A percentile compares a stretch with the other conserved stretches of the same genome.
Evolutionary conservation across 2,113 vertebrate species (phyloP).

Genomic region (Takifugu bimaculatus): DNA sequence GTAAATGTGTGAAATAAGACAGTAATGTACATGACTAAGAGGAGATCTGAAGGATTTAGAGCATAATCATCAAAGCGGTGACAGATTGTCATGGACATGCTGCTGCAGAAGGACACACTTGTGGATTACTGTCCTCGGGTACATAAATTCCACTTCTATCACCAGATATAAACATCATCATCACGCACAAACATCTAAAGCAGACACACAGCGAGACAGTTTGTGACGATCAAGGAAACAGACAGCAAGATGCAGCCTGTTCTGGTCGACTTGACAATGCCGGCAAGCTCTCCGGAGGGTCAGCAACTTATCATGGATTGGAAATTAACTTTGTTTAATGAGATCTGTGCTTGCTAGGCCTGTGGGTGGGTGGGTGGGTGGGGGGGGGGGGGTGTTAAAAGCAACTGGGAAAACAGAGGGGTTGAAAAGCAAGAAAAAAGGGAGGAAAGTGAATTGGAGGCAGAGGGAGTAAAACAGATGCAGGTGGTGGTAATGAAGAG

Average conservation of each 20-base stretch:
- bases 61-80: constrained; percentile 29
- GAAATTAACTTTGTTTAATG: constrained; percentile 59
- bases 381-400: background rate
- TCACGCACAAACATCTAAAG: constrained; percentile 10
- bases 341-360: constrained; percentile 12
- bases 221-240: constrained; percentile 47
- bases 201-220: constrained; percentile 24
- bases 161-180: constrained; percentile 6
- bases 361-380: background rate
- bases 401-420: background rate
- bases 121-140: constrained; percentile 19
- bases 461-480: background rate
- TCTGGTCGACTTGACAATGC: constrained; percentile 37
- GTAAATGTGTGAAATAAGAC: constrained; percentile 13
- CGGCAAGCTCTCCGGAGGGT: constrained; percentile 49
- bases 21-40: constrained; percentile 24
- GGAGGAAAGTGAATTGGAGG: background rate
- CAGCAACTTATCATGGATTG: constrained; percentile 50
- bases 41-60: constrained; percentile 31
- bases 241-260: constrained; percentile 20
- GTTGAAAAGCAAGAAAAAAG: constrained; percentile 3
- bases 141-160: constrained; percentile 39
- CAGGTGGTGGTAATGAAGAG: constrained; percentile 6
- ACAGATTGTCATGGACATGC: constrained; percentile 31
- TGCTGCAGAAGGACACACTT: constrained; percentile 25